A percentile compares a stretch with the other conserved stretches of the same genome.
Evolutionary conservation across 2,113 vertebrate species (phyloP).

Genomic region (Ornithorhynchus anatinus): DNA sequence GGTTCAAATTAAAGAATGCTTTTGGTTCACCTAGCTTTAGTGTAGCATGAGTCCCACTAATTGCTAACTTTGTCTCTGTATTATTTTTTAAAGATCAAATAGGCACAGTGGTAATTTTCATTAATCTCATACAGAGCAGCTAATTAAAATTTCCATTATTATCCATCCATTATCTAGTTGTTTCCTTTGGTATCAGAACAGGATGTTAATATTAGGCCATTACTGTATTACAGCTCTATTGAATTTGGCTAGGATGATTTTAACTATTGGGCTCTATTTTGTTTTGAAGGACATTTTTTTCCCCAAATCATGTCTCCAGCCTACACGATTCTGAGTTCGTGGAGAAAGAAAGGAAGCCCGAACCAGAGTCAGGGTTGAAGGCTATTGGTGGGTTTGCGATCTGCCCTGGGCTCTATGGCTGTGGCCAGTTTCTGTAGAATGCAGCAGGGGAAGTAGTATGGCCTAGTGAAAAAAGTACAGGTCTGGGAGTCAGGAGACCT

Average conservation of each 20-base stretch:
- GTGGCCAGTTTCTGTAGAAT: too few species aligned
- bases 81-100: constrained; percentile 76
- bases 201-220: constrained; percentile 59
- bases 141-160: constrained; percentile 80
- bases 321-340: too few species aligned
- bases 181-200: constrained; percentile 54
- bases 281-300: constrained; percentile 24
- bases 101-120: constrained; percentile 75
- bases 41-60: constrained; percentile 74
- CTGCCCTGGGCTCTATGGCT: too few species aligned
- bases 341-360: too few species aligned
- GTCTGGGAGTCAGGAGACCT: too few species aligned
- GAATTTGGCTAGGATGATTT: constrained; percentile 45
- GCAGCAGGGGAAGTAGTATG: too few species aligned
- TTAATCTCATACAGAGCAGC: constrained; percentile 79
- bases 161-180: constrained; percentile 58
- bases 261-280: constrained; percentile 32
- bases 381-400: too few species aligned
- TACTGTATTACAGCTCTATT: constrained; percentile 48
- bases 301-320: too few species aligned
- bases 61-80: constrained; percentile 78
- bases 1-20: constrained; percentile 74
- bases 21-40: constrained; percentile 69
- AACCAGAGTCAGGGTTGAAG: too few species aligned
- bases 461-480: too few species aligned